phyloP scores from a whole-genome alignment of 2,113 vertebrate species.

The Embiotoca jacksoni region DNA sequence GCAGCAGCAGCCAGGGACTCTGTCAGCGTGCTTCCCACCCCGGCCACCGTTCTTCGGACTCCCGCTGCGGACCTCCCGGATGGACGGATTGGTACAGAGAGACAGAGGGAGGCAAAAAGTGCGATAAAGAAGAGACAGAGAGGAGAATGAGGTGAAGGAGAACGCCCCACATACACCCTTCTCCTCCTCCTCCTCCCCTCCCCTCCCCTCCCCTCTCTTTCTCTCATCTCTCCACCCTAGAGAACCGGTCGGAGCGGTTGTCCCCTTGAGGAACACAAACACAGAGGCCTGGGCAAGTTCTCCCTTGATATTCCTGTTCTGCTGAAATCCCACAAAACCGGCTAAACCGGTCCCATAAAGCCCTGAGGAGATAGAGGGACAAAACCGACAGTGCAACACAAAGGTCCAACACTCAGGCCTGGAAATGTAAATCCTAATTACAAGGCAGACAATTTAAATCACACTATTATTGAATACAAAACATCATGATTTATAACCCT shows the following conservation, averaged over 20 bases:
- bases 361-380: constrained; percentile 54
- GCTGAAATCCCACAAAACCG: constrained; percentile 84
- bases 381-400: constrained; percentile 25
- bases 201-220: neutral
- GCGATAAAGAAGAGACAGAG: constrained; percentile 46
- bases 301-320: constrained; percentile 86
- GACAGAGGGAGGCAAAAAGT: neutral
- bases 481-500: neutral
- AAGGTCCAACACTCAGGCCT: neutral
- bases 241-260: constrained; percentile 83
- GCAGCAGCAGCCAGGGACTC: no score
- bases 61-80: constrained; percentile 1
- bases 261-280: constrained; percentile 82
- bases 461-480: neutral
- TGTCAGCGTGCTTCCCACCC: no score
- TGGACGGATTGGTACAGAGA: constrained; percentile 31
- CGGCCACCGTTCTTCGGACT: neutral
- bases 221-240: constrained; percentile 71
- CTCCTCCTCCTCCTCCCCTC: constrained; percentile 10
- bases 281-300: constrained; percentile 80
- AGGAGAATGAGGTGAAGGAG: constrained; percentile 51
- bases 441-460: no score
- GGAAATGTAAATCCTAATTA: no score
- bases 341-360: constrained; percentile 72
- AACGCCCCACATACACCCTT: constrained; percentile 62